Base-by-base conservation (phyloP, 2,888 invertebrate species). In the Cosmopolites sordidus region DNA sequence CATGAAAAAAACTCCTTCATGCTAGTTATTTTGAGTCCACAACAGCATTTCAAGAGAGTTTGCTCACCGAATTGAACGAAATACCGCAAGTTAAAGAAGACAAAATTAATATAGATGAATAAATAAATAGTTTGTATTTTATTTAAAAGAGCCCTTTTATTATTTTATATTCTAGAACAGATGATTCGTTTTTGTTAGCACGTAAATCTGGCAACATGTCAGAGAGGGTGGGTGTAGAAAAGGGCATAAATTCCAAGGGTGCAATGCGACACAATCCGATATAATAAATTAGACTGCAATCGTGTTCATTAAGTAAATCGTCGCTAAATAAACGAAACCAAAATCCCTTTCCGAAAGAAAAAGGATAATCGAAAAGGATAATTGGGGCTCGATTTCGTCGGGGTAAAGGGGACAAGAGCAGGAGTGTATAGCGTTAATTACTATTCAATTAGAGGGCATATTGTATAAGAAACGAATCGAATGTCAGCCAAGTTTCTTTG, bases 221-320 rank as follows among this genome's bases (percentile, higher is more conserved):
- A 5, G 43, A 15, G 17, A 30, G 48, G 42, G 41, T 17, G 9
- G 12, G 27, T 39, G 15, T 1, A 15, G 14, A 46, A 45, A 49
- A 49, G 46, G 46, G 57, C 57, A 50, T 53, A 57, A 57, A 57
- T 57, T 57, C 41, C 40, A 37, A 47, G 53, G 66, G 63, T 62
- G 64, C 64, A 64, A 60, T 64, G 64, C 63, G 65, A 61, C 64
- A 62, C 61, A 58, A 53, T 58, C 56, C 59, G 51, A 65, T 62
- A 65, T 66, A 66, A 69, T 67, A 69, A 68, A 68, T 67, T 66
- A 62, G 60, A 58, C 65, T 65, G 65, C 65, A 67, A 67, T 66
- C 62, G 63, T 62, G 60, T 64, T 63, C 66, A 63, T 66, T 67
- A 64, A 54, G 50, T 51, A 56, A 56, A 55, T 55, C 55, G 55